Conservation (phyloP, 53 echinoderm and acorn worm species). For the Pentamera pediparva region DNA sequence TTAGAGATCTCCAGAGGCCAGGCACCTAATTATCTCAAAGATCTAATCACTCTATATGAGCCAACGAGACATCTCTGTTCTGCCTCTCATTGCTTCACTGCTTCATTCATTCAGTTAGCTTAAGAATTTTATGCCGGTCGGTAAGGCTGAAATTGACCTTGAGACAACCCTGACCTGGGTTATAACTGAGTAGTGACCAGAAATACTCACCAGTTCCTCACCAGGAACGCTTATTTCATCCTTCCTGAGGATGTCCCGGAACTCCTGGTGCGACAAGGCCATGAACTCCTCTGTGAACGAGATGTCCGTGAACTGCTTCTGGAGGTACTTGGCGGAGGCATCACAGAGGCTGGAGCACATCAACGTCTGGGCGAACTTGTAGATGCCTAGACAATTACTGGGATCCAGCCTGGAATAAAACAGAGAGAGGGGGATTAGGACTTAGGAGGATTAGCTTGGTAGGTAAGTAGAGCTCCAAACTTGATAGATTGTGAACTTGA, state of each 20-base stretch:
- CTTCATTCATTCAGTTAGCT: no score
- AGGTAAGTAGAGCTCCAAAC: no score
- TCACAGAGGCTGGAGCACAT: constrained; percentile 86
- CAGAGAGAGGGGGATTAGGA: neutral
- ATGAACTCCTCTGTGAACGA: constrained; percentile 78
- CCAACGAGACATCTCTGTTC: no score
- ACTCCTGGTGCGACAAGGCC: constrained; percentile 48
- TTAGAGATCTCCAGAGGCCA: no score
- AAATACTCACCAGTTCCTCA: constrained; percentile 72
- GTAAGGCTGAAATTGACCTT: no score
- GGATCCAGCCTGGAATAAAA: constrained; percentile 65
- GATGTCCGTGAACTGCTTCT: constrained; percentile 85
- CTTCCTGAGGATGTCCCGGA: constrained; percentile 67
- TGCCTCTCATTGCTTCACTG: no score
- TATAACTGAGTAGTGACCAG: neutral
- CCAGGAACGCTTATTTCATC: constrained; percentile 86
- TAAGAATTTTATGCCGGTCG: no score
- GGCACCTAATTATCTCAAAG: no score
- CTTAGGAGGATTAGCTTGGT: neutral
- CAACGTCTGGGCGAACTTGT: constrained; percentile 93
- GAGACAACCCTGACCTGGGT: no score
- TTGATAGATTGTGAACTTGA: no score
- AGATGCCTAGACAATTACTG: constrained; percentile 86
- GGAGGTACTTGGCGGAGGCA: constrained; percentile 74
- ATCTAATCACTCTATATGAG: no score